Evolutionary conservation across 1,140 invertebrate species (phyloP).

Genomic region (Bombus affinis): DNA sequence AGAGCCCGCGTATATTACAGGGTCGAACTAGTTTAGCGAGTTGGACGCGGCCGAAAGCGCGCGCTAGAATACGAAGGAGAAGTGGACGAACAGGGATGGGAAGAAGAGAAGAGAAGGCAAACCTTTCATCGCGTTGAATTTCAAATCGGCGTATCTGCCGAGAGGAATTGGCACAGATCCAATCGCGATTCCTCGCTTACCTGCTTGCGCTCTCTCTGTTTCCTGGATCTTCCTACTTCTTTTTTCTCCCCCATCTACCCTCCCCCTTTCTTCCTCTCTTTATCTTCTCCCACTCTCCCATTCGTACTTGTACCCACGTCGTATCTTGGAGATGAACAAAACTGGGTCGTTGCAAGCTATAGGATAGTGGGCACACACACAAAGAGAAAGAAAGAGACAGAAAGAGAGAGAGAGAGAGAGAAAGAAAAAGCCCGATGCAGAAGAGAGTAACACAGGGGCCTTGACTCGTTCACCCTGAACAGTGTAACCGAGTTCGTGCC

Average conservation of each 20-base stretch:
- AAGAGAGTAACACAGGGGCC: conserved; percentile 49
- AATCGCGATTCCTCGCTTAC: conserved; percentile 72
- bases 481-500: conserved; percentile 56
- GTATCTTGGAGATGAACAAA: conserved; percentile 54
- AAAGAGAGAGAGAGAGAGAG: neutral
- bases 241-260: conserved; percentile 35
- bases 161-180: conserved; percentile 68
- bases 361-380: neutral
- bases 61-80: conserved; percentile 29
- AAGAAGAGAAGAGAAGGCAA: conserved; percentile 41
- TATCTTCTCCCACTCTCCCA: conserved; percentile 20
- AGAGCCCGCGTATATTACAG: conserved; percentile 61
- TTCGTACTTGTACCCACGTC: conserved; percentile 26
- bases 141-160: conserved; percentile 64
- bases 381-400: neutral
- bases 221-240: conserved; percentile 42
- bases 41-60: conserved; percentile 53
- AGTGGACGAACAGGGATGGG: neutral
- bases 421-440: neutral
- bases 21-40: conserved; percentile 67
- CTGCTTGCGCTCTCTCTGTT: conserved; percentile 60
- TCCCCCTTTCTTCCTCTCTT: neutral
- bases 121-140: conserved; percentile 68
- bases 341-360: conserved; percentile 59
- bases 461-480: conserved; percentile 74